Conservation (phyloP, 2,113 vertebrate genomes). For the Zosterops borbonicus region DNA sequence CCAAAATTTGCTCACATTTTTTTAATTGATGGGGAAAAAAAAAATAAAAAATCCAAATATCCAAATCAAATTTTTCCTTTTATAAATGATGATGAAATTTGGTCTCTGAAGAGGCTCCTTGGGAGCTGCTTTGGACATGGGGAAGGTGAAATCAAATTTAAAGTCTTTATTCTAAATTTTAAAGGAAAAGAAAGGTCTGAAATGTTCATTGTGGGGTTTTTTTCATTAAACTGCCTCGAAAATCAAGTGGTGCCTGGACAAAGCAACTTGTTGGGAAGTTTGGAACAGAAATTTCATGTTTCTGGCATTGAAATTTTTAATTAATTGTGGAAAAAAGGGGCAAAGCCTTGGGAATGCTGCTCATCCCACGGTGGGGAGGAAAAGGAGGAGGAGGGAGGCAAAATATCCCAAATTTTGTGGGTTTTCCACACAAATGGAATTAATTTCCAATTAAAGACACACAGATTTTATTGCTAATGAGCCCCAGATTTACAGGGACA, state of each 20-base stretch:
- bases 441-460: neutral
- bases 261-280: neutral
- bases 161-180: too few species aligned
- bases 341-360: neutral
- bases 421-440: neutral
- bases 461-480: rapidly evolving
- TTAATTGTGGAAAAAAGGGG: neutral
- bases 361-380: neutral
- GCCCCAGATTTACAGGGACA: neutral
- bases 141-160: too few species aligned
- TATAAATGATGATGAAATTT: too few species aligned
- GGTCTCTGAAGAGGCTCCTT: too few species aligned
- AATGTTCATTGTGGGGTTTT: neutral
- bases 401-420: rapidly evolving
- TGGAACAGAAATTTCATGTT: neutral
- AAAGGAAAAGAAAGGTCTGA: neutral
- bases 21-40: too few species aligned
- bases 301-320: neutral
- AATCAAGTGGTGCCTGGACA: neutral
- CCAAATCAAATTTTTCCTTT: too few species aligned
- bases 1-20: too few species aligned
- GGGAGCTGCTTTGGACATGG: too few species aligned
- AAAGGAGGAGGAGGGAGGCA: neutral
- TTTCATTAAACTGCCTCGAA: neutral
- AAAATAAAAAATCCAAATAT: too few species aligned